Evolutionary conservation across 2,797 vertebrate genomes (phyloP).

Genomic region (Neostethus bicornis): DNA sequence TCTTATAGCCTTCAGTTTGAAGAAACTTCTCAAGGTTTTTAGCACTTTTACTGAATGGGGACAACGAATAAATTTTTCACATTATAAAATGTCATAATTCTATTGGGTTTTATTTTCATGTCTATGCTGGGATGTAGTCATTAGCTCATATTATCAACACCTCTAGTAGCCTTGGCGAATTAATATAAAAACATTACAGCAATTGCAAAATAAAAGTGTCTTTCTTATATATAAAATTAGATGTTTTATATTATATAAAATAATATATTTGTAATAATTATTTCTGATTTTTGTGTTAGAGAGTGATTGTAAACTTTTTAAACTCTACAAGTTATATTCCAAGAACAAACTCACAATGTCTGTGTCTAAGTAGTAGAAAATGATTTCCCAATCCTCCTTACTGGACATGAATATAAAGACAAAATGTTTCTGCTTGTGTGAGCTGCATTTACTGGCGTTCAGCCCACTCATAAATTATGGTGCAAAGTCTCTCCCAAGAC

Average conservation of each 20-base stretch:
- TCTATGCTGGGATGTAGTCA: constrained; percentile 23
- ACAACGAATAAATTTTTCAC: constrained; percentile 27
- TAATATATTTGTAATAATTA: constrained; percentile 19
- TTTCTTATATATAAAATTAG: background rate
- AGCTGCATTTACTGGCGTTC: constrained; percentile 57
- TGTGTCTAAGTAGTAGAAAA: constrained; percentile 44
- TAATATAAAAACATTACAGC: constrained; percentile 24
- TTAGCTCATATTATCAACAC: constrained; percentile 30
- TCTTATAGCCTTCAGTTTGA: too few species aligned
- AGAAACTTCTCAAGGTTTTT: background rate
- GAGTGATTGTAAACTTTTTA: constrained; percentile 32
- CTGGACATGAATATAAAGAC: constrained; percentile 57
- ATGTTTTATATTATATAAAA: constrained; percentile 17
- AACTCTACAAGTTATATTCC: constrained; percentile 28
- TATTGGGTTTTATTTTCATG: constrained; percentile 15
- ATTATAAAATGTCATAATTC: constrained; percentile 17
- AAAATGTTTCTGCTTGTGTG: constrained; percentile 51
- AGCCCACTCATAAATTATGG: constrained; percentile 62
- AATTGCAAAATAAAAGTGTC: constrained; percentile 6
- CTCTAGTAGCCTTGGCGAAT: constrained; percentile 20
- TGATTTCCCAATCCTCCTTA: constrained; percentile 56
- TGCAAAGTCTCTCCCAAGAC: constrained; percentile 44
- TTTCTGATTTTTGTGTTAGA: constrained; percentile 28
- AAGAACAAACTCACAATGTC: constrained; percentile 26
- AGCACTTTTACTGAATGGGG: constrained; percentile 16